A percentile compares a stretch with the other conserved stretches of the same genome.
Conservation (phyloP, 1,140 invertebrate species). For the Pararge aegeria region DNA sequence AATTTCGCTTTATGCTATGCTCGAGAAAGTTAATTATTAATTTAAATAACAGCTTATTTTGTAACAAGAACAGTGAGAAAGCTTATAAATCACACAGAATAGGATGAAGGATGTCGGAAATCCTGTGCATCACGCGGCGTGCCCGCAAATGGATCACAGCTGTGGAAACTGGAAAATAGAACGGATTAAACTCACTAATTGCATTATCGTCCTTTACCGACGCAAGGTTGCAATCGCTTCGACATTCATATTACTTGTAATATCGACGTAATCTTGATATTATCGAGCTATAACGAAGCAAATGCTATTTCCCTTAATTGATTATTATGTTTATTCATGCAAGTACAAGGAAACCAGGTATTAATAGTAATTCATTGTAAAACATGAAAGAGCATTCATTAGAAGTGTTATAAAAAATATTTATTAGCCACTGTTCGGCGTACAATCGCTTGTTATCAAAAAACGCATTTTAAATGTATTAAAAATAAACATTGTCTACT, state of each 20-base stretch:
- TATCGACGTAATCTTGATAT: background rate
- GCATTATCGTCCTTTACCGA: background rate
- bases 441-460: too few relatives aligned
- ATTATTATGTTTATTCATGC: background rate
- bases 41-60: too few relatives aligned
- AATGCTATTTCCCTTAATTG: conserved; percentile 1
- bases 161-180: background rate
- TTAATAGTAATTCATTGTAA: background rate
- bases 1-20: too few relatives aligned
- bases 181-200: background rate
- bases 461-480: too few relatives aligned
- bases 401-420: too few relatives aligned
- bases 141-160: background rate
- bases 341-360: background rate
- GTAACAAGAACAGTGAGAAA: background rate
- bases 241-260: background rate
- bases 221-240: background rate
- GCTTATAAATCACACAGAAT: conserved; percentile 18
- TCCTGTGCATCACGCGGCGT: conserved; percentile 8
- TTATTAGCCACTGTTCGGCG: too few relatives aligned
- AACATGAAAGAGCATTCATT: too few relatives aligned
- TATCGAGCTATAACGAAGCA: background rate
- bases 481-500: too few relatives aligned
- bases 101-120: conserved; percentile 22
- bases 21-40: too few relatives aligned